These are phyloP conservation scores for Sisyra terminalis DNA, from an alignment of 2,888 invertebrate genomes.

Conservation along the genomic window DNA sequence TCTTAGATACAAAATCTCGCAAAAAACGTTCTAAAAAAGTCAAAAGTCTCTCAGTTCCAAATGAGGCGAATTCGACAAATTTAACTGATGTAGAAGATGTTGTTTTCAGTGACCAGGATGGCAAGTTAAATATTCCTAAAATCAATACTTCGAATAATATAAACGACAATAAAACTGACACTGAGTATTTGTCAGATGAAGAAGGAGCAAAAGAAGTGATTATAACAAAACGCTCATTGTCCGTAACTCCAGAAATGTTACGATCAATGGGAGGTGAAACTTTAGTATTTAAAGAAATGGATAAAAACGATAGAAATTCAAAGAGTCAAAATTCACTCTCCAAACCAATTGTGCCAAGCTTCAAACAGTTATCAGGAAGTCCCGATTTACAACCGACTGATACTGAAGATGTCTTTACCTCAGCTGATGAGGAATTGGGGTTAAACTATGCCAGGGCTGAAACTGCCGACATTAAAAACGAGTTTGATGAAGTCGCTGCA, in stretches of 20 bases:
- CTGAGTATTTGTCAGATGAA: constrained; percentile 28
- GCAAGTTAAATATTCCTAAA: constrained; percentile 12
- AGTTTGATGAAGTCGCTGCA: constrained; percentile 26
- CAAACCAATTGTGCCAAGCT: constrained; percentile 1
- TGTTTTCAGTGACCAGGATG: constrained; percentile 23
- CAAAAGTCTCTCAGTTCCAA: constrained; percentile 9
- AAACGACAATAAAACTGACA: constrained; percentile 22
- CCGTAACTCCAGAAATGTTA: constrained; percentile 19
- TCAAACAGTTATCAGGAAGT: constrained; percentile 1
- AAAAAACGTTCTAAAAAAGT: constrained; percentile 10
- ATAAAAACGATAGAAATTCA: constrained; percentile 12
- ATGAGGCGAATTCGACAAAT: constrained; percentile 8
- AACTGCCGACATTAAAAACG: constrained; percentile 25
- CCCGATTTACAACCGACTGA: constrained; percentile 21
- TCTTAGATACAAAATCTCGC: constrained; percentile 11
- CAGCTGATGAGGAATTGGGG: constrained; percentile 26
- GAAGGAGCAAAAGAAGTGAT: constrained; percentile 16
- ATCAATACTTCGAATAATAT: constrained; percentile 6
- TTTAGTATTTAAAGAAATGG: constrained; percentile 20
- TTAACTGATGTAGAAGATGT: constrained; percentile 28
- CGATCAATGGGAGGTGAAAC: constrained; percentile 18
- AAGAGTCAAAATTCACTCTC: no score
- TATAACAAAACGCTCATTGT: constrained; percentile 12
- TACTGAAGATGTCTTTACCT: constrained; percentile 28
- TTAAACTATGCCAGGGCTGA: constrained; percentile 18